phyloP scores from a whole-genome alignment of 2,113 vertebrate genomes.

The Uria aalge region DNA sequence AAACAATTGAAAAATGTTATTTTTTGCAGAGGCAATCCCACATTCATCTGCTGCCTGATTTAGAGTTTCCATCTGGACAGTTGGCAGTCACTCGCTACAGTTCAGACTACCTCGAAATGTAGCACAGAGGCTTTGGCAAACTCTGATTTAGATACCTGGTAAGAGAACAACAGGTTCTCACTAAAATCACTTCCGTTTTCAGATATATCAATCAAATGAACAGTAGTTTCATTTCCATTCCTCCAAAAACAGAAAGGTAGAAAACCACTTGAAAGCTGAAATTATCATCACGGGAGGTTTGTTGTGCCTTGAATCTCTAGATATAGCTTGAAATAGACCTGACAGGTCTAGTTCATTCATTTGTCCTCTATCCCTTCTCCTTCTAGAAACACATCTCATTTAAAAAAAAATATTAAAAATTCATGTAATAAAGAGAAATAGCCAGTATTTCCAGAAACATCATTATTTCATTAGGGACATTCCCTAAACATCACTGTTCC shows the following conservation, averaged over 20 bases:
- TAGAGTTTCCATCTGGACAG: conserved; percentile 45
- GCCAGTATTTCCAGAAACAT: not conserved
- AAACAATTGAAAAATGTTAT: not conserved
- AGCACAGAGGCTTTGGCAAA: not conserved
- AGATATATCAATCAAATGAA: not conserved
- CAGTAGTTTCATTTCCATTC: not conserved
- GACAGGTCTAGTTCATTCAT: not conserved
- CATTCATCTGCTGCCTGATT: conserved; percentile 19
- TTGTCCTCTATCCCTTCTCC: not conserved
- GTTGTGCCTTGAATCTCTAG: not conserved
- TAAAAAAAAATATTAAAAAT: not conserved
- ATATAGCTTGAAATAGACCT: not conserved
- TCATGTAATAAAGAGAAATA: not conserved
- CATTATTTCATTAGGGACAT: not conserved
- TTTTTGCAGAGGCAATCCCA: conserved; percentile 26
- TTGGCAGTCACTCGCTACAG: not conserved
- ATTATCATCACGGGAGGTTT: not conserved
- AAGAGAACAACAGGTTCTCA: not conserved
- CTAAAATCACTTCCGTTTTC: not conserved
- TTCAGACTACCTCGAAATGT: not conserved
- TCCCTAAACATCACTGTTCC: not conserved
- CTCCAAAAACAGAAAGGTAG: not conserved
- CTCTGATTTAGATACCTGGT: not conserved
- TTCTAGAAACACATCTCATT: not conserved
- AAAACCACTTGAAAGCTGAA: not conserved